These are phyloP conservation scores for Drosophila histrio DNA, from an alignment of 2,888 invertebrate genomes.

Conservation along the genomic window DNA sequence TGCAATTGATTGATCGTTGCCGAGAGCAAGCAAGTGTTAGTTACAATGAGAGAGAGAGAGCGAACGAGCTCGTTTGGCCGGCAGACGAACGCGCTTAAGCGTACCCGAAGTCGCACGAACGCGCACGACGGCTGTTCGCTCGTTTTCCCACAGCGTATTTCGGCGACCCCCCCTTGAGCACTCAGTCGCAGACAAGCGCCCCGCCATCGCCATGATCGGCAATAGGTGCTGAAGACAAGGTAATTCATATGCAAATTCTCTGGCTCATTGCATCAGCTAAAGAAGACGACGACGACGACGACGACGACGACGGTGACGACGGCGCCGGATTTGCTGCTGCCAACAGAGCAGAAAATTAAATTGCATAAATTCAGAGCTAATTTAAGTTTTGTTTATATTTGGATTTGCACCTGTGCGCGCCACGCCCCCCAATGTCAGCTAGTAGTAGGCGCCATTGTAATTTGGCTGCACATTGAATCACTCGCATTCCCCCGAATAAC, in stretches of 20 bases:
- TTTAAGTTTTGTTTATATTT: conserved; percentile 14
- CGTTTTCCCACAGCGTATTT: conserved; percentile 36
- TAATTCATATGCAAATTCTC: conserved; percentile 70
- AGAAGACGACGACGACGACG: conserved; percentile 35
- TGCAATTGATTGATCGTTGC: conserved; percentile 64
- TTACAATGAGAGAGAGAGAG: conserved; percentile 1
- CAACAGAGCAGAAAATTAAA: conserved; percentile 41
- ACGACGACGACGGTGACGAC: not conserved
- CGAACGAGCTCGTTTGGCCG: conserved; percentile 5
- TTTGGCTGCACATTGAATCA: conserved; percentile 25
- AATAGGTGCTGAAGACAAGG: conserved; percentile 41
- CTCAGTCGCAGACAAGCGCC: conserved; percentile 2
- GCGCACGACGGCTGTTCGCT: conserved; percentile 10
- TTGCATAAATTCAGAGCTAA: conserved; percentile 47
- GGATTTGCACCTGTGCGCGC: conserved; percentile 27
- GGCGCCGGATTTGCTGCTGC: conserved; percentile 20
- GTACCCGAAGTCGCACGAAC: too few relatives aligned
- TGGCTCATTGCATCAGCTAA: conserved; percentile 75
- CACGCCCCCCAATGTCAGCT: conserved; percentile 33
- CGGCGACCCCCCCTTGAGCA: conserved; percentile 4
- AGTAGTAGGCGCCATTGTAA: conserved; percentile 19
- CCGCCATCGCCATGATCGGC: not conserved
- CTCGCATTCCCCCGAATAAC: conserved; percentile 36
- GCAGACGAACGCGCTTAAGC: not conserved
- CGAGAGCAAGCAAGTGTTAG: conserved; percentile 7